phyloP scores from a whole-genome alignment of 2,888 invertebrate genomes.

The Drepanosiphum platanoidis region DNA sequence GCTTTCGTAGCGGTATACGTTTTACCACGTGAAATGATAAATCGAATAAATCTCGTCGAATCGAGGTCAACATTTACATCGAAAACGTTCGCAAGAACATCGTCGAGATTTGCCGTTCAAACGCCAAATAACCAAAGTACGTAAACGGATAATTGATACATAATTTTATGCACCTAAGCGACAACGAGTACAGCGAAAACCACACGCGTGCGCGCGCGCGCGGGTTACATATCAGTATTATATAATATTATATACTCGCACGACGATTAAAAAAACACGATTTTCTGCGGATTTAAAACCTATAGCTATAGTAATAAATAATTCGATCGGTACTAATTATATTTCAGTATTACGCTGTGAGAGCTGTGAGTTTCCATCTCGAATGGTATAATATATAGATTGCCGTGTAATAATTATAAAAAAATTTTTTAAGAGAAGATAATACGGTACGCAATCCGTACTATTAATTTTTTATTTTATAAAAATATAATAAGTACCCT shows the following conservation, averaged over 20 bases:
- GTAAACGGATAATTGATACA: not conserved
- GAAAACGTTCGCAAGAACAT: not conserved
- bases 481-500: not conserved
- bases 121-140: not conserved
- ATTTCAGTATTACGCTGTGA: not conserved
- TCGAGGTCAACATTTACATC: not conserved
- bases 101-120: not conserved
- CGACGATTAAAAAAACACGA: too few species aligned
- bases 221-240: too few species aligned
- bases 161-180: not conserved
- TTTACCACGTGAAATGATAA: not conserved
- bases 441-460: not conserved
- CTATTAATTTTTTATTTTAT: not conserved
- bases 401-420: not conserved
- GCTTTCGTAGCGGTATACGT: constrained; percentile 6
- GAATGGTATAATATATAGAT: not conserved
- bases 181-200: not conserved
- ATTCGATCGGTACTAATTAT: not conserved
- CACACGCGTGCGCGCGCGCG: not conserved
- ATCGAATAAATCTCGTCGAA: not conserved
- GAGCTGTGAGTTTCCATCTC: not conserved
- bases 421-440: not conserved
- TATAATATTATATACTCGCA: too few species aligned
- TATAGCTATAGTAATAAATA: not conserved
- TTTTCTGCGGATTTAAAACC: not conserved